Base-by-base conservation (phyloP, 2,113 vertebrate species). In the Halichoeres trimaculatus region DNA sequence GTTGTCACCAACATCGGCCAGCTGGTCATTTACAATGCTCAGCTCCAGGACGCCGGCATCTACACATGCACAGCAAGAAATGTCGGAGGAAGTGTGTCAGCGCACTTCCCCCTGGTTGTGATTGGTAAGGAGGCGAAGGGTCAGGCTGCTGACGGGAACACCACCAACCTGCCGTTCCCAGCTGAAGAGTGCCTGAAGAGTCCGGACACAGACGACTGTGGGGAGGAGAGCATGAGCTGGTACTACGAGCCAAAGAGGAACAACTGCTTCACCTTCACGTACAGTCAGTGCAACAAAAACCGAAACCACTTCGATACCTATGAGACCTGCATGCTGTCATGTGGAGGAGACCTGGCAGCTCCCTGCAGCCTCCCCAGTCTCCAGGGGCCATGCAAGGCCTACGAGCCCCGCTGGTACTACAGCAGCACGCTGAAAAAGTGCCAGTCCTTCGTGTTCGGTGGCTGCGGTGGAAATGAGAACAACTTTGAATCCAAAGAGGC, bases 1-100 rank as follows among this genome's bases (percentile, higher is more conserved):
- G 98, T 98, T 41, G 97, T 99, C 83, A 99, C 98, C 69, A 99
- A 99, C 93, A 97, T 99, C 0, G 98, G 95, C 67, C 97, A 99
- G 67, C 92, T 99, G 80, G 97, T 99, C 81, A 98, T 99, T 78
- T 99, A 99, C 79, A 99, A 98, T 0, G 95, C 95, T 0, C 96
- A 98, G 81, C 90, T 93, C 2, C 96, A 96, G 76, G 97, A 99
- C 0, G 93, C 95, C 0, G 98, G 97, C 11, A 94, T 98, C 84
- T 99, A 99, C 11, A 99, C 96, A 1, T 99, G 98, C 92, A 97
- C 94, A 0, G 97, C 97, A 63, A 95, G 71, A 41, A 99, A 98
- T 5, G 79, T 90, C 0, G 96, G 95, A 0, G 98, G 97, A 2
- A 90, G 95, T 2, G 91, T 97, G n/a, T 93, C 92, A 1, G 92